phyloP scores from a whole-genome alignment of 2,797 vertebrate species.

The Hyperoplus immaculatus region DNA sequence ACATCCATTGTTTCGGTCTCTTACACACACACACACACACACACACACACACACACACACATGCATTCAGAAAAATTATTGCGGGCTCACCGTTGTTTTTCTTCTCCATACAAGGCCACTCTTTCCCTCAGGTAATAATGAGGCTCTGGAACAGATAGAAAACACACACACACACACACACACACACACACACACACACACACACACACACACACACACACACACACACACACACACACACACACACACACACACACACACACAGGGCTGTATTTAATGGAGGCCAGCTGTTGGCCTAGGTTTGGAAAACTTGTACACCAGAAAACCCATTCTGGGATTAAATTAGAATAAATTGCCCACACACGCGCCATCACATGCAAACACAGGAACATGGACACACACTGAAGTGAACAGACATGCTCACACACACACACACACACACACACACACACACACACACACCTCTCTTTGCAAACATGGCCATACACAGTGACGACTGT shows the following conservation, averaged over 20 bases:
- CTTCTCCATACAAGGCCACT: constrained; percentile 58
- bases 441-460: not conserved
- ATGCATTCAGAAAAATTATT: constrained; percentile 5
- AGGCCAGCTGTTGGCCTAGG: constrained; percentile 45
- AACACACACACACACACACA: too few relatives aligned
- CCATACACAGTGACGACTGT: not conserved
- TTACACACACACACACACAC: not conserved
- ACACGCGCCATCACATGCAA: not conserved
- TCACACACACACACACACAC: not conserved
- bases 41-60: not conserved
- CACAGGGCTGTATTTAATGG: constrained; percentile 37
- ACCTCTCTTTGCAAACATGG: not conserved
- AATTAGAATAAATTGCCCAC: constrained; percentile 8
- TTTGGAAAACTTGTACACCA: constrained; percentile 22
- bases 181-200: constrained; percentile 9
- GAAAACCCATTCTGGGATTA: constrained; percentile 32
- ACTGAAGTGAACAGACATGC: not conserved
- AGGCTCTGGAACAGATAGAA: constrained; percentile 29
- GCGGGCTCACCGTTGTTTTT: constrained; percentile 42
- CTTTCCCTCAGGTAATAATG: constrained; percentile 47
- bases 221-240: constrained; percentile 10
- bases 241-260: constrained; percentile 1
- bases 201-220: not conserved
- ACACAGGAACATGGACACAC: constrained; percentile 6
- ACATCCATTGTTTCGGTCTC: not conserved